Conservation (phyloP, 2,888 invertebrate genomes). For the Phanerotoma sp. region DNA sequence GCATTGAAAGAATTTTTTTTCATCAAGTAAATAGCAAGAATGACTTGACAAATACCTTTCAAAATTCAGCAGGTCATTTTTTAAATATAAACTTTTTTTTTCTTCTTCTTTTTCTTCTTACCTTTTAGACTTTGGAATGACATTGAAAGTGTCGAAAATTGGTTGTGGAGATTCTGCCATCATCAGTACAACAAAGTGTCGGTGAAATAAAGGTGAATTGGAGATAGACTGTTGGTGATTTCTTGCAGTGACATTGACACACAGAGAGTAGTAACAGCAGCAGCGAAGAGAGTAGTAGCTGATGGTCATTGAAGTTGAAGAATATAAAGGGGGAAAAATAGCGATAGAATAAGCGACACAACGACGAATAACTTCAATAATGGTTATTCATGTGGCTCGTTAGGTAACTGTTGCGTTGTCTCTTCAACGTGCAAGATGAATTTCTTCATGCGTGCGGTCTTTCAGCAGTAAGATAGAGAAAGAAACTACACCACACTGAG, state of each 20-base stretch:
- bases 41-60: neutral
- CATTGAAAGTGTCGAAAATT: neutral
- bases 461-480: neutral
- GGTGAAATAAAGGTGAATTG: conserved; percentile 23
- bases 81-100: neutral
- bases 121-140: neutral
- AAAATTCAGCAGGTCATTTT: neutral
- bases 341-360: neutral
- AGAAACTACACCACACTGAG: neutral
- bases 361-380: conserved; percentile 7
- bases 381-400: conserved; percentile 11
- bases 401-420: conserved; percentile 5
- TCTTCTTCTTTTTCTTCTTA: neutral
- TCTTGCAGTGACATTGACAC: neutral
- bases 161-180: neutral
- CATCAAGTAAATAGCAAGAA: no score
- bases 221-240: no score
- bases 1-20: no score
- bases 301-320: no score
- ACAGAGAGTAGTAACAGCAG: neutral
- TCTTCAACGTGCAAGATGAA: conserved; percentile 8
- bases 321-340: neutral
- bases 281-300: no score
- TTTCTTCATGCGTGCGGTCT: conserved; percentile 12
- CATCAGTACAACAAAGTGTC: neutral